Evolutionary conservation across 2,113 vertebrate species (phyloP).

Genomic region (Chascanopsetta lugubris): DNA sequence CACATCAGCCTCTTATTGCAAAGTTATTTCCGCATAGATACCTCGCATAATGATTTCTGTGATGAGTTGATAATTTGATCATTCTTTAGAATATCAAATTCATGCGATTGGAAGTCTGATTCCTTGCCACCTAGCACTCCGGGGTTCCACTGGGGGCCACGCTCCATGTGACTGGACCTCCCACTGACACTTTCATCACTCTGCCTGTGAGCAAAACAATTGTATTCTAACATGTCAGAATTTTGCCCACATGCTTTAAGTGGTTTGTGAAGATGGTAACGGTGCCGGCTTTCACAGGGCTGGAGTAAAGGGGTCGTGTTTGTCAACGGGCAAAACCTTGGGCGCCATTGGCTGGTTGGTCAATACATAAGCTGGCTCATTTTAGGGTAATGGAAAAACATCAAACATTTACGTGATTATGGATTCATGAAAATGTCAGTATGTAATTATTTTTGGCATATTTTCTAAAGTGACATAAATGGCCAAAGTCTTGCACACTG

Average conservation of each 20-base stretch:
- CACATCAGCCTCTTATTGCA: not conserved
- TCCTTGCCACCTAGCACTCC: constrained; percentile 75
- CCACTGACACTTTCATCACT: constrained; percentile 88
- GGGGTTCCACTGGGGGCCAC: constrained; percentile 83
- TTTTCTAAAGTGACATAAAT: too few species aligned
- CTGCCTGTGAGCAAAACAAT: constrained; percentile 77
- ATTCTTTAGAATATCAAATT: constrained; percentile 76
- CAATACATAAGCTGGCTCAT: too few species aligned
- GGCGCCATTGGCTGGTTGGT: constrained; percentile 91
- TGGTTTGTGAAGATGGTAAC: too few species aligned
- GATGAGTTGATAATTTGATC: not conserved
- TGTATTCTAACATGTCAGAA: not conserved
- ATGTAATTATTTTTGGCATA: too few species aligned
- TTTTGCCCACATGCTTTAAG: too few species aligned
- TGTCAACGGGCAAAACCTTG: constrained; percentile 89
- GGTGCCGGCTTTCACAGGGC: constrained; percentile 75
- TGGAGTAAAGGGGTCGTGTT: constrained; percentile 93
- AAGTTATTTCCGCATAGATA: not conserved
- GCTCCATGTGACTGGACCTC: constrained; percentile 77
- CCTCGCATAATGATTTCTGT: not conserved
- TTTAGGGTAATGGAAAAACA: too few species aligned
- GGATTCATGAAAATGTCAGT: too few species aligned
- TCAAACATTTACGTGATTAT: too few species aligned
- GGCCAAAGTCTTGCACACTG: too few species aligned
- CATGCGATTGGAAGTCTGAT: constrained; percentile 77